These are phyloP conservation scores for Acleris emargana DNA, from an alignment of 2,888 invertebrate genomes.

Conservation along the genomic window DNA sequence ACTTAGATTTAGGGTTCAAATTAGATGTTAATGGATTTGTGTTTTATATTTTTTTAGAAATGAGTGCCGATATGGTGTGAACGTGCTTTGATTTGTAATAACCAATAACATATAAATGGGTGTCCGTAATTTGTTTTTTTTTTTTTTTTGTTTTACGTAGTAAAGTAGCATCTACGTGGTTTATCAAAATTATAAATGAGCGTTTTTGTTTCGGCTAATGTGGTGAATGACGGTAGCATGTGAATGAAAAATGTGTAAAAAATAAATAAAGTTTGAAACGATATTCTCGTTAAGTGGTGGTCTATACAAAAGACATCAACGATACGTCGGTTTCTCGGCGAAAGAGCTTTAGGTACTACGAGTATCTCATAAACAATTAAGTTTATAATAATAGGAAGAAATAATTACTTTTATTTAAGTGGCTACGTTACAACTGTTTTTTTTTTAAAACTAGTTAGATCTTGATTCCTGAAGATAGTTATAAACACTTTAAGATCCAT, in stretches of 20 bases:
- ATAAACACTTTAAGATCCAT: too few species aligned
- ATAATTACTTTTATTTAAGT: too few species aligned
- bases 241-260: background rate
- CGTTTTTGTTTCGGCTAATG: background rate
- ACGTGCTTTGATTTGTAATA: slow-evolving; percentile 39
- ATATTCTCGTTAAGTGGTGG: background rate
- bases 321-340: background rate
- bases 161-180: slow-evolving; percentile 33
- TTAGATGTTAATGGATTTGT: too few species aligned
- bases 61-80: slow-evolving; percentile 36
- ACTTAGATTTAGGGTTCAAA: too few species aligned
- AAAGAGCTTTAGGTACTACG: too few species aligned
- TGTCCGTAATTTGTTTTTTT: slow-evolving; percentile 15
- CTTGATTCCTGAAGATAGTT: too few species aligned
- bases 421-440: too few species aligned
- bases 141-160: slow-evolving; percentile 17
- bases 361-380: too few species aligned
- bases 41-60: too few species aligned
- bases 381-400: too few species aligned
- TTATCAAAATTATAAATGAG: slow-evolving; percentile 16
- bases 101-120: slow-evolving; percentile 11
- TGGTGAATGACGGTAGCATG: too few species aligned
- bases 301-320: slow-evolving; percentile 37
- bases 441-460: too few species aligned
- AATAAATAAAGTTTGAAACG: background rate